Evolutionary conservation across 1,140 invertebrate genomes (phyloP).

Genomic region (Spodoptera frugiperda): DNA sequence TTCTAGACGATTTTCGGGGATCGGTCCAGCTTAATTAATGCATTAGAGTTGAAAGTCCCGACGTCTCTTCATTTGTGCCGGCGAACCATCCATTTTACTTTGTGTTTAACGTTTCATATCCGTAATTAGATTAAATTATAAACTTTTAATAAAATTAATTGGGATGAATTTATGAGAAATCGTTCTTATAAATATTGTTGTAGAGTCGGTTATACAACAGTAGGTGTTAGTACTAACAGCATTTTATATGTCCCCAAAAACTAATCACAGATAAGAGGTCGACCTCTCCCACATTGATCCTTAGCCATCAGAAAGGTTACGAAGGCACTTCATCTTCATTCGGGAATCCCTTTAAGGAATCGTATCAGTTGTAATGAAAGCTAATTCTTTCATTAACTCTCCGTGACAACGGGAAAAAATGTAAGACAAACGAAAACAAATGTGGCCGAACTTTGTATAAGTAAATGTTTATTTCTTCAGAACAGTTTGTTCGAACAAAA

Average conservation of each 20-base stretch:
- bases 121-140: constrained; percentile 4
- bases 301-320: constrained; percentile 71
- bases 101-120: constrained; percentile 44
- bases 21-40: constrained; percentile 78
- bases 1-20: constrained; percentile 77
- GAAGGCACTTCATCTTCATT: constrained; percentile 78
- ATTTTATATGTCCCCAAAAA: constrained; percentile 63
- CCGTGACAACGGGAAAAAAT: constrained; percentile 83
- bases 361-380: constrained; percentile 84
- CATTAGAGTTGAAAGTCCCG: constrained; percentile 73
- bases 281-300: constrained; percentile 68
- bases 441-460: constrained; percentile 50
- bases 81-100: constrained; percentile 35
- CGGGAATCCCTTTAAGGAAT: constrained; percentile 82
- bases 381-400: constrained; percentile 85
- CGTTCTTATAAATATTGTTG: neutral
- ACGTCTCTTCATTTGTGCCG: constrained; percentile 43
- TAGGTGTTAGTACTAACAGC: constrained; percentile 36
- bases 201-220: neutral
- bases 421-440: constrained; percentile 80
- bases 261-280: constrained; percentile 74
- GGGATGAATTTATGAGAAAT: neutral
- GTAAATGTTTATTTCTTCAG: constrained; percentile 41
- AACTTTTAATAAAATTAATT: neutral
- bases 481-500: constrained; percentile 17